These are phyloP conservation scores for Saccopteryx bilineata DNA, from an alignment of 2,113 vertebrate species.

Conservation along the genomic window DNA sequence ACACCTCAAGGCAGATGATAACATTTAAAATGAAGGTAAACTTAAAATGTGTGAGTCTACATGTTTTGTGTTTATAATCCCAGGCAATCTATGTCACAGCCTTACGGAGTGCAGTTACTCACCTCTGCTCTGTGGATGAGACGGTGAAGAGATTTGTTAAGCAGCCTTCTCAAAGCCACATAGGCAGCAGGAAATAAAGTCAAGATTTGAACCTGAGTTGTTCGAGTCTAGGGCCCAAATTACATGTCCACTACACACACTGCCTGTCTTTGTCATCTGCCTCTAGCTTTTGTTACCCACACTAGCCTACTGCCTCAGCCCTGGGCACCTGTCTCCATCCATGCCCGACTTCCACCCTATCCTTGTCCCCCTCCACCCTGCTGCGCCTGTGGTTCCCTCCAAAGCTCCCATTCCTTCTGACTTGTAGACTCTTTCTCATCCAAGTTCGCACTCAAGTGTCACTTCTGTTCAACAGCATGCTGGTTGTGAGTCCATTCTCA, in stretches of 20 bases:
- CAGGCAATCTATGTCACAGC: not conserved
- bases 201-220: not conserved
- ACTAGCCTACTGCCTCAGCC: not conserved
- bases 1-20: not conserved
- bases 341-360: not conserved
- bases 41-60: not conserved
- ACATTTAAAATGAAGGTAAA: not conserved
- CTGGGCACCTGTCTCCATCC: not conserved
- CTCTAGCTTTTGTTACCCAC: not conserved
- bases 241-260: fast-evolving
- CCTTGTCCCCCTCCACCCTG: not conserved
- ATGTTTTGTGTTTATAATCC: not conserved
- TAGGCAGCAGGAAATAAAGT: not conserved
- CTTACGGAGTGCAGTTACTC: not conserved
- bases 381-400: not conserved
- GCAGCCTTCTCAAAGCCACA: not conserved
- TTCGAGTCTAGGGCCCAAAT: not conserved
- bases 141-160: not conserved
- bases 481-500: not conserved
- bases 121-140: not conserved
- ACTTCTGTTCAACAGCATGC: not conserved
- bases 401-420: not conserved
- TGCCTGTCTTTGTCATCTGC: not conserved
- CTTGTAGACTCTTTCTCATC: not conserved
- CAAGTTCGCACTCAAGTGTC: not conserved